These are phyloP conservation scores for Mesaphorura yosii DNA, from an alignment of 1,140 invertebrate genomes.

Conservation along the genomic window DNA sequence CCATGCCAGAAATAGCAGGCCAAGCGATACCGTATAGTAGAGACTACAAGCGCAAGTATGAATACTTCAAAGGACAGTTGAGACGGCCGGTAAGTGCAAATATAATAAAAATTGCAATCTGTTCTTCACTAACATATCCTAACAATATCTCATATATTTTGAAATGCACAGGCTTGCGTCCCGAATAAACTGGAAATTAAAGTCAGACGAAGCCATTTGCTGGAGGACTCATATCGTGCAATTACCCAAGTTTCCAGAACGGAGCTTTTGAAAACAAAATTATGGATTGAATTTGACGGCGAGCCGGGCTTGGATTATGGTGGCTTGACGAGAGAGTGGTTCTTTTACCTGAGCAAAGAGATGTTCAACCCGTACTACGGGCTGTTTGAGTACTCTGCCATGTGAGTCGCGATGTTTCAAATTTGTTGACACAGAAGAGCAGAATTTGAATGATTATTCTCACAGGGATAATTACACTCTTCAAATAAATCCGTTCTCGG, in stretches of 20 bases:
- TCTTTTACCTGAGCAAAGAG: constrained; percentile 95
- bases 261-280: constrained; percentile 86
- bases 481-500: constrained; percentile 96
- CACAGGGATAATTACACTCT: constrained; percentile 93
- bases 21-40: constrained; percentile 55
- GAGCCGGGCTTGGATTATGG: constrained; percentile 97
- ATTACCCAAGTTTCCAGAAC: constrained; percentile 71
- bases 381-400: constrained; percentile 96
- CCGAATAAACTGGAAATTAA: constrained; percentile 98
- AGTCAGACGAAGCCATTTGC: constrained; percentile 69
- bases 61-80: constrained; percentile 89
- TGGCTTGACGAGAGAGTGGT: constrained; percentile 93
- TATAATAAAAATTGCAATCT: constrained; percentile 2
- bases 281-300: constrained; percentile 97
- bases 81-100: constrained; percentile 73
- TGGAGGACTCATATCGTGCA: constrained; percentile 90
- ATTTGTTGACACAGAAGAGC: not conserved
- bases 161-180: constrained; percentile 64
- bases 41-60: constrained; percentile 98
- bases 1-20: constrained; percentile 90
- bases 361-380: constrained; percentile 99
- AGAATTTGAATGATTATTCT: constrained; percentile 13
- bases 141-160: constrained; percentile 27
- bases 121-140: constrained; percentile 6
- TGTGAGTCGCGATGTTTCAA: constrained; percentile 47